Evolutionary conservation across 2,888 invertebrate species (phyloP), one percentile per base, ranked within the genome.

Genomic region (Carterocephalus palaemon): DNA sequence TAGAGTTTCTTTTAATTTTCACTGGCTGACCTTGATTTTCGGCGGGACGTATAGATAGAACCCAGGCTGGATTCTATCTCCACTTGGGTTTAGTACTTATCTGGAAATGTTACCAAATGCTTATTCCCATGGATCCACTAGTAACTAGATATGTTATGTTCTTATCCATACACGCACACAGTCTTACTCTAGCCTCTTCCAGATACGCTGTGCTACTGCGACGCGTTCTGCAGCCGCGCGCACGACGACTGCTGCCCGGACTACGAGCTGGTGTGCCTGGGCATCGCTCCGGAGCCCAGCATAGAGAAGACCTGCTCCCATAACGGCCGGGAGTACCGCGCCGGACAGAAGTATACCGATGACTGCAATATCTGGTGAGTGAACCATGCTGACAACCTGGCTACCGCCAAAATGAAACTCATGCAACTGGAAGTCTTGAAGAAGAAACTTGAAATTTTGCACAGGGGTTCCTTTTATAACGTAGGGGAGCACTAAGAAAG

Each of bases 211-310:
- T 98, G 98, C 77, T 98, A 98, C 77, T 98, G 98, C 75, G 98
- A 98, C 75, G 89, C 93, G 55, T 98, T 97, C 80, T 98, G 98
- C 81, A 92, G 95, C 68, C 83, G 93, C 5, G 88, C 89, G 22
- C 90, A 91, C 48, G 98, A 98, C 72, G 91, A 92, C 56, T 98
- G 98, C 71, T 98, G 98, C 65, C 98, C 98, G 0, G 98, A 98
- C 77, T 98, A 92, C 72, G 90, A 89, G 71, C 85, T 89, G 0
- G 90, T 90, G 50, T 98, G 98, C 65, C 83, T 64, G 2, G 66
- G 67, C 2, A 31, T 57, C 6, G 26, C 41, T 1, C 51, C 54
- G n/a, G n/a, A n/a, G 0, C 49, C 70, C 2, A 52, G 63, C 2
- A 56, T 66, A 46, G 47, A 59, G 67, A 73, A 50, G 10, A 59